phyloP scores from a whole-genome alignment of 2,797 vertebrate species.

The Remorina albescens region DNA sequence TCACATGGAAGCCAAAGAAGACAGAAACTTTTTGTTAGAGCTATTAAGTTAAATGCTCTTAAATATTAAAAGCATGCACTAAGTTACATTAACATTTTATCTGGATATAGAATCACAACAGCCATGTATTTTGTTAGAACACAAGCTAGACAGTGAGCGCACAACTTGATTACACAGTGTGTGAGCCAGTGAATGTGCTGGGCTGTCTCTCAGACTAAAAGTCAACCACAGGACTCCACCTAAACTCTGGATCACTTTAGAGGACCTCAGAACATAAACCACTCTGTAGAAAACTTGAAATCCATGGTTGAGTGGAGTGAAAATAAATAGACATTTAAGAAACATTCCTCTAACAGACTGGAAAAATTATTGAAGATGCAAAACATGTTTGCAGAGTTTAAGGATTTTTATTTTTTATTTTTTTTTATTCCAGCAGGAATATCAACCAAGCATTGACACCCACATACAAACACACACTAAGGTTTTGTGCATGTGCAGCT shows the following conservation, averaged over 20 bases:
- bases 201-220: conserved; percentile 59
- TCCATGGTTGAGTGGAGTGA: conserved; percentile 45
- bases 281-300: conserved; percentile 50
- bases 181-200: conserved; percentile 59
- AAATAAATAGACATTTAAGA: conserved; percentile 47
- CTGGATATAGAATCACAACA: neutral
- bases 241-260: conserved; percentile 77
- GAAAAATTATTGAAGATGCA: conserved; percentile 42
- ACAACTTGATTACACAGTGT: conserved; percentile 63
- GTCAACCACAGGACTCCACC: conserved; percentile 80
- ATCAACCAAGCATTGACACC: conserved; percentile 4
- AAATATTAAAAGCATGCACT: neutral
- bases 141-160: conserved; percentile 19
- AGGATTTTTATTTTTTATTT: too few relatives aligned
- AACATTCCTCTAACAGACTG: conserved; percentile 44
- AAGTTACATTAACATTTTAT: neutral
- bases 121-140: conserved; percentile 20
- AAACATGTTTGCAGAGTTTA: conserved; percentile 34
- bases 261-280: conserved; percentile 64
- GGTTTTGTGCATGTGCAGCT: neutral
- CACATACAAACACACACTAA: conserved; percentile 2
- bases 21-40: neutral
- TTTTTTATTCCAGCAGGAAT: neutral
- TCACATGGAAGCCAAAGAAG: neutral
- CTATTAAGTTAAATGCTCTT: neutral